These are phyloP conservation scores for Myiotriccus ornatus DNA, from an alignment of 2,797 vertebrate genomes.

Conservation along the genomic window DNA sequence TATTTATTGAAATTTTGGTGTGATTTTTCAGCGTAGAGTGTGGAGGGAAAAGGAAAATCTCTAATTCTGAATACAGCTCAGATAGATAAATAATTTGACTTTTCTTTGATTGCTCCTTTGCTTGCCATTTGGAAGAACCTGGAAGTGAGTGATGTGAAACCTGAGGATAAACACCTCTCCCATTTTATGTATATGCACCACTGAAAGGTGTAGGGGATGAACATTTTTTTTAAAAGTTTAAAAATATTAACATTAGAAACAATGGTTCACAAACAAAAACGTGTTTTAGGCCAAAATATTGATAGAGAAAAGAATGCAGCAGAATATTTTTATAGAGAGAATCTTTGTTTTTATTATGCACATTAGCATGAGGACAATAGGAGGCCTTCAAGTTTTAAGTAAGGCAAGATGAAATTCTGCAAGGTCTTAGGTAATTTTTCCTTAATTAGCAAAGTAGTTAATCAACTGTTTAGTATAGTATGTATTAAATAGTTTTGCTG, in stretches of 20 bases:
- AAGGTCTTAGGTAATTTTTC: neutral
- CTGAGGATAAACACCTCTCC: neutral
- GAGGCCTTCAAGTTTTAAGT: neutral
- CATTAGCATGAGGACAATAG: neutral
- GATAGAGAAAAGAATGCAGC: neutral
- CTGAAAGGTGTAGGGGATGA: neutral
- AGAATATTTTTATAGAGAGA: neutral
- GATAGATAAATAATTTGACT: neutral
- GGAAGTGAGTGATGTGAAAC: constrained; percentile 68
- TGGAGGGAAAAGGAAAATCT: neutral
- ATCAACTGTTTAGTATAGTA: neutral
- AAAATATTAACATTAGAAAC: neutral
- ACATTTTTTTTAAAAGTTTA: neutral
- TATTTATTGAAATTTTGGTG: neutral
- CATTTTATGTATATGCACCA: neutral
- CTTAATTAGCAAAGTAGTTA: neutral
- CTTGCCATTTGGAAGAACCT: constrained; percentile 68
- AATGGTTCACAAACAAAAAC: neutral
- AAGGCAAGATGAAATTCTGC: neutral
- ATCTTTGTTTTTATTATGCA: neutral
- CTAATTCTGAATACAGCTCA: neutral
- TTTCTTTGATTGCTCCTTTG: constrained; percentile 53
- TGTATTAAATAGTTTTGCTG: neutral
- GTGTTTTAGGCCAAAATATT: neutral
- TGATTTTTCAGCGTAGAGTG: neutral